Conservation (phyloP, 92 coral and sea anemone species). For the Paragorgia papillata region DNA sequence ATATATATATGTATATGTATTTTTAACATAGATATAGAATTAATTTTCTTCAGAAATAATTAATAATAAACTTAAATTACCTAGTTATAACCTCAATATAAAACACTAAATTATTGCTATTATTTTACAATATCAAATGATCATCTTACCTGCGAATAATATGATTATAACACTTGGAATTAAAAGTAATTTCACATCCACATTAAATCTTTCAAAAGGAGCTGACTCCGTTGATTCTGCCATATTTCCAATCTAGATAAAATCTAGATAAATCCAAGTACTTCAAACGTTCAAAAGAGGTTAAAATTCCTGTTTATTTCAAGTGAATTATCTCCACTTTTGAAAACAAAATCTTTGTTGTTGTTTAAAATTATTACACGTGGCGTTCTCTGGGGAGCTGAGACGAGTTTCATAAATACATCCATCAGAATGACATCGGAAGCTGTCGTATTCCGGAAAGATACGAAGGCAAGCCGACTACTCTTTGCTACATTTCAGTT, state of each 20-base stretch:
- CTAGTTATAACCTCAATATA: no score
- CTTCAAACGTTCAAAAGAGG: not conserved
- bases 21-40: no score
- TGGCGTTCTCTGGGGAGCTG: slow-evolving; percentile 32
- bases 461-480: no score
- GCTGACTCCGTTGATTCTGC: slow-evolving; percentile 76
- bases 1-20: no score
- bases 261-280: not conserved
- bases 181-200: slow-evolving; percentile 85
- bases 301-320: not conserved
- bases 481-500: no score
- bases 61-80: no score
- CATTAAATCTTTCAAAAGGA: slow-evolving; percentile 81
- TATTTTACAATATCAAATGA: not conserved
- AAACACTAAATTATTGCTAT: no score
- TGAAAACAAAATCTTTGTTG: slow-evolving; percentile 4
- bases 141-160: slow-evolving; percentile 76
- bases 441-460: no score
- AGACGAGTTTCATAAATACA: slow-evolving; percentile 12
- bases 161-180: slow-evolving; percentile 75
- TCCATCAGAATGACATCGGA: slow-evolving; percentile 3
- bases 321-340: no score
- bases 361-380: slow-evolving; percentile 27
- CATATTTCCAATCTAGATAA: slow-evolving; percentile 47
- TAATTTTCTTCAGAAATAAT: no score